Base-by-base conservation (phyloP, 2,888 invertebrate species). In the Matsumyia berberina region DNA sequence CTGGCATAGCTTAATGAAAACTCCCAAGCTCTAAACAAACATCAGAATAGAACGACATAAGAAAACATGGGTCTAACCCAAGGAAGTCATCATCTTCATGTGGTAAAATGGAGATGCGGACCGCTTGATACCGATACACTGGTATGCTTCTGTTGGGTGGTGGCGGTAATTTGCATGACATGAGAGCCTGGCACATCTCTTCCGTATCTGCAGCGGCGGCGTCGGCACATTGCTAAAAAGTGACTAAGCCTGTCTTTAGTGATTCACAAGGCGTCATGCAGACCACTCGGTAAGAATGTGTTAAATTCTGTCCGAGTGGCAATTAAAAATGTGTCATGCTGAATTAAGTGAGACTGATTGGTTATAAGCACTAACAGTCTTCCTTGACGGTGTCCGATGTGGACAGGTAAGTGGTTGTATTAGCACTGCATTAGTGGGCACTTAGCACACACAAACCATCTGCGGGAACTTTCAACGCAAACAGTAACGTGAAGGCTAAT, bases 121-220 rank as follows among this genome's bases (percentile, higher is more conserved):
- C 51, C 57, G 57, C 44, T 39, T 49, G 49, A 51, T 76, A 44
- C 39, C 53, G 80, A 74, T 80, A 55, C 62, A 46, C 49, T 46
- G 49, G 64, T 55, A 35, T 39, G 66, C 72, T 73, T 83, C 78
- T 83, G 82, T 78, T 67, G 60, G 64, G 46, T 60, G 83, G 72
- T 77, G 73, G 60, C 66, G 58, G 82, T 66, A 79, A 85, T 79
- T 70, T 76, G 80, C 79, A 85, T 76, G 74, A 69, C 79, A 80
- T 64, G 55, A 67, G 42, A 77, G 51, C 8, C 58, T 64, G 58
- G 60, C 72, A 72, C 44, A 31, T 53, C 60, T 62, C 39, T 55
- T 69, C 64, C 46, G 57, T 64, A 49, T 69, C 57, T 7, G 37
- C 37, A 2, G 57, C n/a, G 11, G 7, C 39, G 39, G 2, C 15